Percentiles rank a stretch among this genome's conserved stretches.
phyloP scores from a whole-genome alignment of 2,113 vertebrate genomes.

The Pitta sordida region DNA sequence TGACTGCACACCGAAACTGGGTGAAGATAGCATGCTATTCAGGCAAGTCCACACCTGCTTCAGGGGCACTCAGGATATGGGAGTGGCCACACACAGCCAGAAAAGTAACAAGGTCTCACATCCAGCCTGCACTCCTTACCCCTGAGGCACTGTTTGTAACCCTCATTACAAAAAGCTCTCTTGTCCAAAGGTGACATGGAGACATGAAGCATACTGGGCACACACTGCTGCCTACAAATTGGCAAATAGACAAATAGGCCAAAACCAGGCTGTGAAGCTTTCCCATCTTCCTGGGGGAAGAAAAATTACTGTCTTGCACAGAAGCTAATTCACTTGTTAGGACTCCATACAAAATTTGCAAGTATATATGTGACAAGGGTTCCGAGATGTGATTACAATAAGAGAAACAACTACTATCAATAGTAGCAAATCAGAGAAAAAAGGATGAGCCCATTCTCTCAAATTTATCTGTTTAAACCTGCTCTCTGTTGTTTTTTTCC shows the following conservation, averaged over 20 bases:
- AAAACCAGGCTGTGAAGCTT: not conserved
- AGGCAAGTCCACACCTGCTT: not conserved
- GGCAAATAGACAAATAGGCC: too few species aligned
- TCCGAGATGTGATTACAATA: not conserved
- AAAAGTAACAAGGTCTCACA: not conserved
- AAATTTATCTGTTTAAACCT: not conserved
- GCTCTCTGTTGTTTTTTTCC: not conserved
- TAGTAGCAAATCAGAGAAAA: not conserved
- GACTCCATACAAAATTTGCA: not conserved
- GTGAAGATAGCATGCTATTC: not conserved
- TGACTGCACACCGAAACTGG: not conserved
- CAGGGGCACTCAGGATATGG: not conserved
- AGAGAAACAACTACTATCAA: not conserved
- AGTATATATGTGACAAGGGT: not conserved
- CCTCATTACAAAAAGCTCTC: not conserved
- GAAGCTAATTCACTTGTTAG: not conserved
- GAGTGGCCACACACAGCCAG: not conserved
- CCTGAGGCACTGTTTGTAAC: not conserved
- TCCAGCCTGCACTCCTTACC: not conserved
- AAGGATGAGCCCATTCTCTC: not conserved
- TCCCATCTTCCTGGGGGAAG: not conserved
- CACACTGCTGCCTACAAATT: not conserved
- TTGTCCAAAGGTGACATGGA: not conserved
- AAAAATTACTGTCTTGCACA: not conserved
- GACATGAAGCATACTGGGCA: rapidly evolving